Percentiles rank a stretch among this genome's conserved stretches.
Evolutionary conservation across 2,888 invertebrate species (phyloP).

Genomic region (Morpho achilles): DNA sequence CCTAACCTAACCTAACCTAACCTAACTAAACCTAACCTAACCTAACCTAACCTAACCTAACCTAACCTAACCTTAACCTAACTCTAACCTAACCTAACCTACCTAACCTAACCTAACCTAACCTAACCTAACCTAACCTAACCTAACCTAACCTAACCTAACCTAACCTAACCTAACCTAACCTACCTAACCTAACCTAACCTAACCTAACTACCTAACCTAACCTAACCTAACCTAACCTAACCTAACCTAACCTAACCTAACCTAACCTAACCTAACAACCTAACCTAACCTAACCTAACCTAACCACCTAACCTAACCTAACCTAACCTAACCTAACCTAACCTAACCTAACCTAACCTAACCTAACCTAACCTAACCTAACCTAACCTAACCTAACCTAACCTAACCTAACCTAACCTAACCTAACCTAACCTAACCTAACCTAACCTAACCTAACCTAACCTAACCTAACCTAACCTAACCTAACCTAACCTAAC

Average conservation of each 20-base stretch:
- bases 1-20: slow-evolving; percentile 16
- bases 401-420: slow-evolving; percentile 14
- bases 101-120: slow-evolving; percentile 12
- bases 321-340: slow-evolving; percentile 7
- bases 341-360: slow-evolving; percentile 2
- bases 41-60: slow-evolving; percentile 14
- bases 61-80: slow-evolving; percentile 11
- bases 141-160: slow-evolving; percentile 16
- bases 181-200: slow-evolving; percentile 19
- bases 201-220: slow-evolving; percentile 19
- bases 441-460: slow-evolving; percentile 26
- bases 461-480: slow-evolving; percentile 26
- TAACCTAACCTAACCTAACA: slow-evolving; percentile 19
- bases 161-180: slow-evolving; percentile 19
- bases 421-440: slow-evolving; percentile 19
- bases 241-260: slow-evolving; percentile 19
- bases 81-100: slow-evolving; percentile 14
- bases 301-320: background rate
- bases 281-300: slow-evolving; percentile 19
- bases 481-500: slow-evolving; percentile 20
- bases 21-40: slow-evolving; percentile 12
- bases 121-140: slow-evolving; percentile 12
- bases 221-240: slow-evolving; percentile 19
- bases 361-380: slow-evolving; percentile 19
- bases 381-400: slow-evolving; percentile 16